Evolutionary conservation across 2,113 vertebrate species (phyloP).

Genomic region (Myocastor coypus): DNA sequence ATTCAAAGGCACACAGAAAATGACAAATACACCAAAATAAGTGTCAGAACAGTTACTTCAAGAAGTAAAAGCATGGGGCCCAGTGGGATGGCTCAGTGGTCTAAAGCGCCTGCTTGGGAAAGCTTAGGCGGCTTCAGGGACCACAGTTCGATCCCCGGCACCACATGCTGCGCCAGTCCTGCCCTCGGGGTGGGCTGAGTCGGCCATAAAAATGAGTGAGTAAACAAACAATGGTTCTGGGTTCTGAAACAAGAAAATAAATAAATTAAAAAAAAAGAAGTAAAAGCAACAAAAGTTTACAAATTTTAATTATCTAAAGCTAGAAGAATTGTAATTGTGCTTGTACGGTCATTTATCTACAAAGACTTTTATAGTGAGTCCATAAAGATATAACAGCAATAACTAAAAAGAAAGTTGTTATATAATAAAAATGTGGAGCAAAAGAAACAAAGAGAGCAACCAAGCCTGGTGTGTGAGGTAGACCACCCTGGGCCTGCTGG

Average conservation of each 20-base stretch:
- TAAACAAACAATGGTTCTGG: too few species aligned
- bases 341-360: slow-evolving; percentile 18
- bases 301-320: slow-evolving; percentile 21
- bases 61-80: slow-evolving; percentile 58
- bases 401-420: neutral
- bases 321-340: slow-evolving; percentile 43
- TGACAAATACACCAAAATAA: slow-evolving; percentile 26
- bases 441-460: neutral
- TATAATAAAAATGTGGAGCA: neutral
- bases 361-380: slow-evolving; percentile 46
- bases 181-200: too few species aligned
- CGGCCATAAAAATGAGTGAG: too few species aligned
- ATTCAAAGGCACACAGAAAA: slow-evolving; percentile 11
- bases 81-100: too few species aligned
- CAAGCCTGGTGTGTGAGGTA: too few species aligned
- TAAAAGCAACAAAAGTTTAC: slow-evolving; percentile 29
- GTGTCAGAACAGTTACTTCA: slow-evolving; percentile 18
- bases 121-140: too few species aligned
- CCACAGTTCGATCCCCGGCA: too few species aligned
- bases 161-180: too few species aligned
- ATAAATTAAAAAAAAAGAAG: too few species aligned
- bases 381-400: slow-evolving; percentile 30
- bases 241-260: too few species aligned
- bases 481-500: too few species aligned
- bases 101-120: too few species aligned